Conservation (phyloP, 2,113 vertebrate species). For the Brachyhypopomus gauderio region DNA sequence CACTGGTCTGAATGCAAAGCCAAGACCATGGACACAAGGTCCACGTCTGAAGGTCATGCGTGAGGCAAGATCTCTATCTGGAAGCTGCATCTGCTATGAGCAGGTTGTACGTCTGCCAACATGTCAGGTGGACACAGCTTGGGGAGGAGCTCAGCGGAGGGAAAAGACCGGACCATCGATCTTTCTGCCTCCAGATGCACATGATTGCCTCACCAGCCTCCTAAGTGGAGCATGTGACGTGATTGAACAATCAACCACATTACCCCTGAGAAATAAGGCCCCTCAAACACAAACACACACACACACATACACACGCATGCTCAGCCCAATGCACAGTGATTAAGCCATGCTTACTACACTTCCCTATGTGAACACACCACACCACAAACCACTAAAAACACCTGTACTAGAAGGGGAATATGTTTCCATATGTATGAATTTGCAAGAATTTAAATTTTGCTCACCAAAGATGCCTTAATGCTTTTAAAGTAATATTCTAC, state of each 20-base stretch:
- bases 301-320: neutral
- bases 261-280: slow-evolving; percentile 66
- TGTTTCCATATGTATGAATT: neutral
- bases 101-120: slow-evolving; percentile 35
- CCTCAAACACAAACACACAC: slow-evolving; percentile 29
- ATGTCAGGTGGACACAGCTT: slow-evolving; percentile 55
- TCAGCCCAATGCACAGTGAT: slow-evolving; percentile 28
- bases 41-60: slow-evolving; percentile 49
- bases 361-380: slow-evolving; percentile 33
- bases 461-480: slow-evolving; percentile 10
- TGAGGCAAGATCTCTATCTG: slow-evolving; percentile 41
- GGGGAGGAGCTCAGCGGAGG: slow-evolving; percentile 51
- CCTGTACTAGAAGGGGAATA: slow-evolving; percentile 5
- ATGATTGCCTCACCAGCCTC: slow-evolving; percentile 64
- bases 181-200: slow-evolving; percentile 68
- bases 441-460: neutral
- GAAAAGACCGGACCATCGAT: slow-evolving; percentile 68
- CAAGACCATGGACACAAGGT: slow-evolving; percentile 9
- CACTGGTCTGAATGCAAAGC: neutral
- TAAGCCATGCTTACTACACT: slow-evolving; percentile 35
- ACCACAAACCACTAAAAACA: slow-evolving; percentile 15
- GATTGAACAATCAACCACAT: slow-evolving; percentile 72
- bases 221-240: slow-evolving; percentile 62
- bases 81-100: slow-evolving; percentile 50
- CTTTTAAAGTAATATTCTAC: slow-evolving; percentile 31